These are phyloP conservation scores for Anolis apletophallus DNA, from an alignment of 2,797 vertebrate genomes.

Conservation along the genomic window DNA sequence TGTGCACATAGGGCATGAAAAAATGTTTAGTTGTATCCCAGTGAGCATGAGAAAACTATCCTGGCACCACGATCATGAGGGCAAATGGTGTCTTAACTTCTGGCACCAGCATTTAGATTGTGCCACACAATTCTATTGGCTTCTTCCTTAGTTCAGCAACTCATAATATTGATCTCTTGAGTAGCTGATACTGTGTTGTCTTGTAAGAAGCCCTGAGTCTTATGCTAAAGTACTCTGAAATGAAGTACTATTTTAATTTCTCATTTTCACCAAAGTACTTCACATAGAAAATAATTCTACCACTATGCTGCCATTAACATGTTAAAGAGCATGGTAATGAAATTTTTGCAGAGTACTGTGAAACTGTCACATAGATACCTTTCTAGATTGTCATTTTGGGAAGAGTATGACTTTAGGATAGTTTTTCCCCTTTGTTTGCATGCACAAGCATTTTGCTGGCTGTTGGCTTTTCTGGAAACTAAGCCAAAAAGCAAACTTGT, in stretches of 20 bases:
- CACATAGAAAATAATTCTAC: not conserved
- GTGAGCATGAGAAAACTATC: not conserved
- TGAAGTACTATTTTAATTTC: not conserved
- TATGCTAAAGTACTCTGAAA: not conserved
- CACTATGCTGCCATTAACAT: not conserved
- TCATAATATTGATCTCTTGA: not conserved
- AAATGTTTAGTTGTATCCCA: not conserved
- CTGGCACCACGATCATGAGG: not conserved
- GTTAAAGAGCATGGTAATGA: constrained; percentile 20
- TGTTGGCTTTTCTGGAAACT: constrained; percentile 37
- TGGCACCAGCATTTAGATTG: not conserved
- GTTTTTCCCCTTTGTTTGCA: constrained; percentile 44
- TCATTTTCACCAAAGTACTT: not conserved
- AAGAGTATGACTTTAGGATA: constrained; percentile 32
- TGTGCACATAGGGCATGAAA: not conserved
- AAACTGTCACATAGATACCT: constrained; percentile 46
- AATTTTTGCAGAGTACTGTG: not conserved
- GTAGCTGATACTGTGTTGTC: not conserved
- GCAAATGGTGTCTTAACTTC: not conserved
- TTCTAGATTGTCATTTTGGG: constrained; percentile 43
- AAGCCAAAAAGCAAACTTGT: constrained; percentile 44
- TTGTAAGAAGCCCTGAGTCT: not conserved
- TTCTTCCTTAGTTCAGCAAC: not conserved
- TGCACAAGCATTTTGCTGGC: constrained; percentile 1
- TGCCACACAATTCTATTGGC: not conserved